A percentile compares a stretch with the other conserved stretches of the same genome.
These are phyloP conservation scores for Gambusia yucatana DNA, from an alignment of 2,797 vertebrate genomes.

Conservation along the genomic window DNA sequence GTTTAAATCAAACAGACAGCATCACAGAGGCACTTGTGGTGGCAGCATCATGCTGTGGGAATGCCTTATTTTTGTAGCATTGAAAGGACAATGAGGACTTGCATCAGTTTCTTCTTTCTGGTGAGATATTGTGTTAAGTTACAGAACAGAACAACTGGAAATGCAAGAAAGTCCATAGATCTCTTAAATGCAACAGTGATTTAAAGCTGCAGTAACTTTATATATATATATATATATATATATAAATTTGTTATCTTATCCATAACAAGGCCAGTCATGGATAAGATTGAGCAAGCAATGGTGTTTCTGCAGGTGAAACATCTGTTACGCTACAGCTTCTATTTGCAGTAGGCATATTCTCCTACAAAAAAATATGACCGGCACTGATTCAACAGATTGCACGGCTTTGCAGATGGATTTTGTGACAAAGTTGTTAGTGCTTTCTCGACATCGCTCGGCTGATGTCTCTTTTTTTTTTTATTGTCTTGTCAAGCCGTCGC, in stretches of 20 bases:
- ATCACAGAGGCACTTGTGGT: slow-evolving; percentile 44
- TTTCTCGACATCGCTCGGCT: slow-evolving; percentile 1
- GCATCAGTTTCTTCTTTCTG: not conserved
- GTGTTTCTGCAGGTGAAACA: not conserved
- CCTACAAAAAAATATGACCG: not conserved
- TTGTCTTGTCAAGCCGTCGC: not conserved
- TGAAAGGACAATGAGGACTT: not conserved
- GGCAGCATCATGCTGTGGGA: not conserved
- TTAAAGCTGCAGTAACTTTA: no score
- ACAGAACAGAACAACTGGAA: not conserved
- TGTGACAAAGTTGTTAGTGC: not conserved
- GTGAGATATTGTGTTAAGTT: not conserved
- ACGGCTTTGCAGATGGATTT: not conserved
- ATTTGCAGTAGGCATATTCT: not conserved
- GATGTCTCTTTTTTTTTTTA: slow-evolving; percentile 5
- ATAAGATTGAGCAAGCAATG: not conserved
- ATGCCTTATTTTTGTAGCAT: not conserved
- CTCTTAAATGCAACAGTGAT: not conserved
- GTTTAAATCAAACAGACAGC: slow-evolving; percentile 58
- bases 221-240: no score
- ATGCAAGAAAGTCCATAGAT: not conserved
- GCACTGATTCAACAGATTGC: slow-evolving; percentile 1
- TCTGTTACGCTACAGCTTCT: not conserved
- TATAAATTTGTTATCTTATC: no score
- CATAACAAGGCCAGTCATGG: not conserved